Evolutionary conservation across 2,797 vertebrate genomes (phyloP), one percentile per base, ranked within the genome.

Genomic region (Erethizon dorsatum): DNA sequence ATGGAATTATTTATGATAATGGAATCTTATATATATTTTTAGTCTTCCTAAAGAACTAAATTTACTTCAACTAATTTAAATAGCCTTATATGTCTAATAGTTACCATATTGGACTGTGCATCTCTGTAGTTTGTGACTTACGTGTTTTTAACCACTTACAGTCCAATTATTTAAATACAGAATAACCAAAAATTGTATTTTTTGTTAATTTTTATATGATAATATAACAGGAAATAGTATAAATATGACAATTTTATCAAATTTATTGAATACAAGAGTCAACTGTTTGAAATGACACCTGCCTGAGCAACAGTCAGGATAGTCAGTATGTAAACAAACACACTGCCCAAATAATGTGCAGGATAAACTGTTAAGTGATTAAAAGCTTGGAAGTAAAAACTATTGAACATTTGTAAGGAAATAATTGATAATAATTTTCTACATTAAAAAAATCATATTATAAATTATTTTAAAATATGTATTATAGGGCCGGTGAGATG

Each of bases 61-160:
- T 94, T 95, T 91, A 93, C 80, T 85, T 92, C 50, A 90, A 6
- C 47, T 91, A 91, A 91, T 91, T 56, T 90, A 91, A 85, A 71
- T 90, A 95, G 45, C 54, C 80, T 75, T 5, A 50, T 54, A 12
- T 80, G n/a, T 61, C 45, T 85, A 88, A 31, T 92, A 17, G 22
- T 54, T 94, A 13, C 57, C 10, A n/a, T 71, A 84, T 17, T 95
- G 37, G 37, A 79, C 50, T 15, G 0, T 57, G 33, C 52, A 83
- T 37, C 37, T 84, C 47, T 84, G 1, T 67, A 79, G 52, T 95
- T 90, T 77, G 22, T 95, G 56, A 31, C 50, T 96, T 91, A 85
- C 12, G 15, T 88, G 37, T 33, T 88, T 96, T 92, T 90, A 82
- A 50, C 73, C 73, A 28, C 45, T 77, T 31, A 31, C 1, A 28